Conservation (phyloP, 1,140 invertebrate genomes). For the Tetragnatha versicolor region DNA sequence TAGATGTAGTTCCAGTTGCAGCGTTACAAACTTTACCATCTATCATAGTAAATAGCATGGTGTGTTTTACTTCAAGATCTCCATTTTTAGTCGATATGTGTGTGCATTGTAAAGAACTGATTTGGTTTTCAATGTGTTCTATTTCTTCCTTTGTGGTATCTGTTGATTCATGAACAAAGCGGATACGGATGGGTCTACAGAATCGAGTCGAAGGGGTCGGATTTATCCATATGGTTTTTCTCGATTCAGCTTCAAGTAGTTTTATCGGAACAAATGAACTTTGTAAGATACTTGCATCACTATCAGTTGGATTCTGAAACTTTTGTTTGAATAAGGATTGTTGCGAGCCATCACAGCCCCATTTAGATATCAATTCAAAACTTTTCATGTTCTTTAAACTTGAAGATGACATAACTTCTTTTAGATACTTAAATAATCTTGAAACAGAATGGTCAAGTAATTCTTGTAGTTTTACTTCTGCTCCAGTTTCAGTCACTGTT, state of each 20-base stretch:
- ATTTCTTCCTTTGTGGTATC: slow-evolving; percentile 36
- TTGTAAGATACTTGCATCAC: background rate
- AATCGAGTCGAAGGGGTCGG: background rate
- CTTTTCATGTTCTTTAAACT: background rate
- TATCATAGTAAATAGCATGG: slow-evolving; percentile 63
- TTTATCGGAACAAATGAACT: slow-evolving; percentile 1
- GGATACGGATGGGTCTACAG: slow-evolving; percentile 1
- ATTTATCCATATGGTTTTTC: slow-evolving; percentile 6
- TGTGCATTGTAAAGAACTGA: background rate
- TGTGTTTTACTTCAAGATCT: slow-evolving; percentile 30
- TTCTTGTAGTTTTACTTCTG: no score
- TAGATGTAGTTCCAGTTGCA: slow-evolving; percentile 61
- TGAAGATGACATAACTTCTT: background rate
- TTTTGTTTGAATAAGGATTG: slow-evolving; percentile 9
- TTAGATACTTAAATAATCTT: background rate
- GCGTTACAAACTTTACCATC: slow-evolving; percentile 66
- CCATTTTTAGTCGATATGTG: background rate
- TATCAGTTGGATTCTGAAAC: background rate
- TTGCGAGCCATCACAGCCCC: slow-evolving; percentile 9
- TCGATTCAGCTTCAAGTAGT: background rate
- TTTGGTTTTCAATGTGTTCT: background rate
- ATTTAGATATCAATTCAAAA: background rate
- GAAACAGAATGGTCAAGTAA: background rate
- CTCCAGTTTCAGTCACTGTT: no score
- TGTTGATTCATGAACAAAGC: slow-evolving; percentile 56